Percentiles rank a stretch among this genome's conserved stretches.
Evolutionary conservation across 2,888 invertebrate species (phyloP).

Genomic region (Eugnorisma glareosa): DNA sequence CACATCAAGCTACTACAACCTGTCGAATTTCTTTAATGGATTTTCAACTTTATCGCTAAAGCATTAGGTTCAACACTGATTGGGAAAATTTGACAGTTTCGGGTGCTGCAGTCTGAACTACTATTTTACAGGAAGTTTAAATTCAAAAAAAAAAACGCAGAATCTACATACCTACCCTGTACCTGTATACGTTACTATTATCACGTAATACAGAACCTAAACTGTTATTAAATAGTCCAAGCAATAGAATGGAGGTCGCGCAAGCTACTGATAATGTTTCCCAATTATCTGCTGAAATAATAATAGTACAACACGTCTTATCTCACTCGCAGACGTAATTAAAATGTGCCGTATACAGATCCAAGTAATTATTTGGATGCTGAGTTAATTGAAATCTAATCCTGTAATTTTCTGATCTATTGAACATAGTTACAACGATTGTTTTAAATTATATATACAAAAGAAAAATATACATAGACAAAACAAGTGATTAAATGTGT

Average conservation of each 20-base stretch:
- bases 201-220: not conserved
- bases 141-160: no score
- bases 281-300: constrained; percentile 28
- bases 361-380: constrained; percentile 16
- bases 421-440: not conserved
- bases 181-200: constrained; percentile 1
- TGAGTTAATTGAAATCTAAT: constrained; percentile 3
- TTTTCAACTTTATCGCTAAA: no score
- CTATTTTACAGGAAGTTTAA: no score
- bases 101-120: no score
- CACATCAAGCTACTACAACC: no score
- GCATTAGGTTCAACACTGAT: no score
- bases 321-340: constrained; percentile 9
- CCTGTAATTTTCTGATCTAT: not conserved
- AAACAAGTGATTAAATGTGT: not conserved
- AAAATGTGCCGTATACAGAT: constrained; percentile 6
- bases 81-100: no score
- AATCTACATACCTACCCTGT: not conserved
- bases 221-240: constrained; percentile 3
- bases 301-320: constrained; percentile 17
- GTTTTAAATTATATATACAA: not conserved
- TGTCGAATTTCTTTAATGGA: no score
- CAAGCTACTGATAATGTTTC: constrained; percentile 6
- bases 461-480: not conserved
- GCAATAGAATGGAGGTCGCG: not conserved